A percentile compares a stretch with the other conserved stretches of the same genome.
These are phyloP conservation scores for Hyposoter didymator DNA, from an alignment of 2,888 invertebrate genomes.

Conservation along the genomic window DNA sequence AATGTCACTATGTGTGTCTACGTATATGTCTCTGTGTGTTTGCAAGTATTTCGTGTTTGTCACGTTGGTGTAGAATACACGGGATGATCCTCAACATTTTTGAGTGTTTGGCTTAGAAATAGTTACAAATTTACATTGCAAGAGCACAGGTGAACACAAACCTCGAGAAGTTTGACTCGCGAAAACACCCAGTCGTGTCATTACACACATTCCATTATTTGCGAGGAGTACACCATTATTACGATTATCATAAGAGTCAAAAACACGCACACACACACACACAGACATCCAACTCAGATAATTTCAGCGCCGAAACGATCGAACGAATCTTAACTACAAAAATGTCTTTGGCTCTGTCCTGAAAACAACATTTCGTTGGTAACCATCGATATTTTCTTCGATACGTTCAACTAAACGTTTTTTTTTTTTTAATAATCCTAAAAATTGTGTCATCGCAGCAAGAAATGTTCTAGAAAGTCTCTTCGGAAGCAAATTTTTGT, in stretches of 20 bases:
- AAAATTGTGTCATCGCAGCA: no score
- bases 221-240: neutral
- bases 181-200: neutral
- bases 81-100: slow-evolving; percentile 72
- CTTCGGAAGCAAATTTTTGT: no score
- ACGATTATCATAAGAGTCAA: neutral
- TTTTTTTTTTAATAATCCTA: no score
- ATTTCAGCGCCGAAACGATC: neutral
- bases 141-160: slow-evolving; percentile 37
- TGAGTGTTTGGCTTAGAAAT: slow-evolving; percentile 74
- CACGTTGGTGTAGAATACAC: slow-evolving; percentile 32
- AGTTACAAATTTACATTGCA: slow-evolving; percentile 75
- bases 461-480: no score
- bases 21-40: neutral
- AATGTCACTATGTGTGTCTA: slow-evolving; percentile 1
- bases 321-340: neutral
- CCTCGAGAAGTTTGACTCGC: slow-evolving; percentile 36
- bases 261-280: neutral
- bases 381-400: no score
- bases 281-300: neutral
- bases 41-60: neutral
- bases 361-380: neutral
- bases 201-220: slow-evolving; percentile 25
- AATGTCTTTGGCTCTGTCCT: neutral
- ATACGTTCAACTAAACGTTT: no score